Evolutionary conservation across 2,888 invertebrate species (phyloP), one percentile per base, ranked within the genome.

Genomic region (Macrosoma leucophasiata): DNA sequence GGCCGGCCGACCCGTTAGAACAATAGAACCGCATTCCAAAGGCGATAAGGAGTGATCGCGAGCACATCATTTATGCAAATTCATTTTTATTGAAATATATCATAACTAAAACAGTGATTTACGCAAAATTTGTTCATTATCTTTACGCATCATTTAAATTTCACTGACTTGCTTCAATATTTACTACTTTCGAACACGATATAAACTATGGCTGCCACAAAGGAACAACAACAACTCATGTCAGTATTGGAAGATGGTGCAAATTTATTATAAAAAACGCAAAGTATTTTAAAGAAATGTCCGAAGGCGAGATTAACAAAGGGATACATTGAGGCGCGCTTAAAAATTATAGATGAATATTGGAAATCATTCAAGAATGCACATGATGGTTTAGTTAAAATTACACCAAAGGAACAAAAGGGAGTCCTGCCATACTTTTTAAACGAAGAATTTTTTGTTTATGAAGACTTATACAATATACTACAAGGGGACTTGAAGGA

Each of bases 201-300:
- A n/a, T n/a, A n/a, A n/a, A n/a, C n/a, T n/a, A n/a, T n/a, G n/a
- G n/a, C n/a, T n/a, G n/a, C n/a, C n/a, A n/a, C n/a, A n/a, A n/a
- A n/a, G n/a, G n/a, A n/a, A n/a, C n/a, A n/a, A n/a, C n/a, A 28
- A 4, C 28, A 28, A 19, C 8, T 19, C 3, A 8, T 28, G 6
- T 9, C 9, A 4, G 10, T 28, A 7, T 15, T 28, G 8, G 28
- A 28, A 19, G 28, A 28, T 28, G 11, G 12, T 1, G 28, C 28
- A 8, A 19, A 13, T 13, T 12, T 19, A 19, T 19, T 28, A 20
- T 19, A 28, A 28, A 9, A 8, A 30, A 30, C n/a, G n/a, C n/a
- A n/a, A n/a, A n/a, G n/a, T n/a, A n/a, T n/a, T 15, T 22, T 30
- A 12, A 30, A 21, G 12, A 30, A 30, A 11, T 30, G 29, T 15